Base-by-base conservation (phyloP, 37 sponge, comb jelly and placozoan genomes). In the Chondrilla cf. caribensis region DNA sequence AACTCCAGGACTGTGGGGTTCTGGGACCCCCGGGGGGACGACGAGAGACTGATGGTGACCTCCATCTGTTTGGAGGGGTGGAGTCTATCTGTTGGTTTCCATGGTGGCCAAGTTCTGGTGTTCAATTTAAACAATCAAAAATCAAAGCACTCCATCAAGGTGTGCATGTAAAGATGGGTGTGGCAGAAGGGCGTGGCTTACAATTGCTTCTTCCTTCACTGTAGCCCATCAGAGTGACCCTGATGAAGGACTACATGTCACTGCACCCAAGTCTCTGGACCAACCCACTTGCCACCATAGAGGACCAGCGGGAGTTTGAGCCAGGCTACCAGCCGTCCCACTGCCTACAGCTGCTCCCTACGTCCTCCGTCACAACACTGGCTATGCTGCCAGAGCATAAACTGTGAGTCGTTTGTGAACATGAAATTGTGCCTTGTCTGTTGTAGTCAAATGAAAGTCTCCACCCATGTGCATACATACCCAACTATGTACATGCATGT, bases 21-120 rank as follows among this genome's bases (percentile, higher is more conserved):
- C 72, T 93, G 93, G 93, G 93, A 93, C 70, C 93, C 93, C 3
- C 83, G 93, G 2, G 82, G 87, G 54, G 93, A 93, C 51, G 93
- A 93, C 77, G 93, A 93, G 37, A 86, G 87, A 54, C 26, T 93
- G 0, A 84, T 86, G 41, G 87, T 93, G 11, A 82, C 93, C 21
- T 65, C 84, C 40, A 37, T 93, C 17, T 60, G 84, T n/a, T 80
- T 93, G 67, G 64, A 76, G 29, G 93, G 72, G 37, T 82, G 83
- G 31, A 58, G 83, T 29, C 70, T 93, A 11, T 21, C 85, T 2
- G 85, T 93, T 36, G 93, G 93, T 17, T 84, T 87, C 67, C 84
- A 89, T 37, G 93, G 90, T 37, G 93, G 93, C 22, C 75, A 72
- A 33, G 54, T 62, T 1, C 82, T 93, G 22, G 58, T 89, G 37